Evolutionary conservation across 2,113 vertebrate genomes (phyloP), one percentile per base, ranked within the genome.

Genomic region (Nycticryphes semicollaris): DNA sequence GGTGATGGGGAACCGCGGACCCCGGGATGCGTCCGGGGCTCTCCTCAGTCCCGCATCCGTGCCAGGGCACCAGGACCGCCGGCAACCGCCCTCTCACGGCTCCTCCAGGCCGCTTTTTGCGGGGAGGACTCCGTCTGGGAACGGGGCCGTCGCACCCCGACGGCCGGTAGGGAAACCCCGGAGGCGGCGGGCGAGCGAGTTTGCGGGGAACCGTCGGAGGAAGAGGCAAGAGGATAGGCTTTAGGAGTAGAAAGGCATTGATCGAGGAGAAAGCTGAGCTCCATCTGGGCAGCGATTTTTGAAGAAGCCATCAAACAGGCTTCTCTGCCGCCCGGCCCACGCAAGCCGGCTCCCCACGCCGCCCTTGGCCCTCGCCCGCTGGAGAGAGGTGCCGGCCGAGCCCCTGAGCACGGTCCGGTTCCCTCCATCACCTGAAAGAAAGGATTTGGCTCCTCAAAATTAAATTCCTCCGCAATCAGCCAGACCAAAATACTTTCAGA

Each of bases 341-440:
- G 63, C 27, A 30, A 7, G 9, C 14, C 22, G 9, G 48, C n/a
- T 74, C 28, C 47, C 30, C 43, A 20, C 31, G 33, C 69, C 25
- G 5, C 5, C 21, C 15, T 23, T 2, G 20, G 2, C 14, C 6
- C 67, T 74, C 17, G 2, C 27, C 60, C 25, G 7, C 54, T 23
- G 56, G 57, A 62, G 22, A 3, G 33, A 54, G 35, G 10, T 39
- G 69, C 74, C 16, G 10, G n/a, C 30, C 33, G 56, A 64, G 27
- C 47, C 45, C 33, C 54, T 2, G 30, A 37, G 53, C 73, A n/a
- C 3, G 10, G 45, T 6, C 67, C 23, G 13, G 57, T 37, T 67
- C 64, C 45, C 54, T 22, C 35, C 21, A 39, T 56, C 95, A 78
- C 94, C 93, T 68, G 88, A 93, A 92, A 72, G 68, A 43, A 87